Base-by-base conservation (phyloP, 2,797 vertebrate genomes). In the Sparidentex hasta region DNA sequence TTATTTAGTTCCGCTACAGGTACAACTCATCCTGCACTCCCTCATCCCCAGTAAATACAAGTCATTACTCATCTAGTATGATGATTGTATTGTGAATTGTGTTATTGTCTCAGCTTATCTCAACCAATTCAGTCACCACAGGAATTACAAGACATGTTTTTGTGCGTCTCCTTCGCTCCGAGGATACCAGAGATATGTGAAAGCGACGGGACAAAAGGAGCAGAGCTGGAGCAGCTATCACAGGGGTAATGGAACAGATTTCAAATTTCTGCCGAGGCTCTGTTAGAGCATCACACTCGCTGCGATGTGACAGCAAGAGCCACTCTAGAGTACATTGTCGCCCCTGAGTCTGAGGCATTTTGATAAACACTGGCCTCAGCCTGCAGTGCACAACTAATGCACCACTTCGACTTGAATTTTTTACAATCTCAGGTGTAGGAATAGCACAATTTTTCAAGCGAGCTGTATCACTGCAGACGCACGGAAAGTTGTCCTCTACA, bases 401-500 rank as follows among this genome's bases (percentile, higher is more conserved):
- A 71, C 29, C n/a, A 33, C 77, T 82, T 66, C n/a, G 21, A 50
- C 43, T 21, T 85, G 54, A 74, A 77, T 76, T 52, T 91, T 79
- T 86, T 46, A 83, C 33, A 52, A 84, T 78, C 74, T 70, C 48
- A 65, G 71, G 81, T 87, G 83, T 70, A 33, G 65, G 33, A 73
- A 59, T 75, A 71, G 69, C 25, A 76, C 64, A 71, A 65, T 74
- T 80, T 80, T 29, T 38, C 11, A 38, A 38, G 58, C 51, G 43
- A 47, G 71, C 43, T 51, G 63, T 4, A 27, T 47, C 65, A 20
- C 48, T 17, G 33, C 59, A 63, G 67, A 73, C 27, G 17, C 59
- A 5, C 57, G 55, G 47, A 69, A 66, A 70, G 64, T 58, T 76
- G 66, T 83, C 70, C 65, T 67, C 70, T 86, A 62, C 78, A 87